phyloP scores from a whole-genome alignment of 2,113 vertebrate genomes.

The Furnarius figulus region DNA sequence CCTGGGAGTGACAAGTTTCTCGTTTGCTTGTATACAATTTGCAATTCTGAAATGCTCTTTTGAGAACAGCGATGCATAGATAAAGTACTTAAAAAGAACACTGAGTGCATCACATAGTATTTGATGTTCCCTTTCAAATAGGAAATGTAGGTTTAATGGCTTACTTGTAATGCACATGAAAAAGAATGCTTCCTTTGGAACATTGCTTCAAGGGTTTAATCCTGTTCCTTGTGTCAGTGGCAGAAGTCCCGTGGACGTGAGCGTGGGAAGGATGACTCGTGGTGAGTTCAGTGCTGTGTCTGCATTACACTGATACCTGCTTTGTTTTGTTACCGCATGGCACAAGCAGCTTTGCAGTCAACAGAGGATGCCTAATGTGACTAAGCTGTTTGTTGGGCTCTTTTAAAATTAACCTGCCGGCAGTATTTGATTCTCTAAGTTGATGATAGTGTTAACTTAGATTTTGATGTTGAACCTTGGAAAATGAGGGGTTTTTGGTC shows the following conservation, averaged over 20 bases:
- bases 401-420: neutral
- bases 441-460: neutral
- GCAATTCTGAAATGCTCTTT: conserved; percentile 51
- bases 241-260: neutral
- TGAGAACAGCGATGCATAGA: neutral
- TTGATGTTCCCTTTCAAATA: neutral
- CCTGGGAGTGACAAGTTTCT: conserved; percentile 13
- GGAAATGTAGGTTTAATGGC: neutral
- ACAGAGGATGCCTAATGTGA: neutral
- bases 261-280: neutral
- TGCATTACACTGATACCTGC: neutral
- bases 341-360: neutral
- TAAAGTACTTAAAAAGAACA: neutral
- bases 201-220: neutral
- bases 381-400: neutral
- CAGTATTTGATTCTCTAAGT: no score
- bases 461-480: neutral
- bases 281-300: neutral
- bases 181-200: neutral
- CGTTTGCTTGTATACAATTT: conserved; percentile 28
- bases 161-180: neutral
- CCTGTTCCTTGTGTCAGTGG: neutral
- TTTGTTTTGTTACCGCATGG: rapidly evolving
- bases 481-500: neutral
- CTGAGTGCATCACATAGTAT: neutral